Evolutionary conservation across 2,888 invertebrate species (phyloP), one percentile per base, ranked within the genome.

Genomic region (Clepsis dumicolana): DNA sequence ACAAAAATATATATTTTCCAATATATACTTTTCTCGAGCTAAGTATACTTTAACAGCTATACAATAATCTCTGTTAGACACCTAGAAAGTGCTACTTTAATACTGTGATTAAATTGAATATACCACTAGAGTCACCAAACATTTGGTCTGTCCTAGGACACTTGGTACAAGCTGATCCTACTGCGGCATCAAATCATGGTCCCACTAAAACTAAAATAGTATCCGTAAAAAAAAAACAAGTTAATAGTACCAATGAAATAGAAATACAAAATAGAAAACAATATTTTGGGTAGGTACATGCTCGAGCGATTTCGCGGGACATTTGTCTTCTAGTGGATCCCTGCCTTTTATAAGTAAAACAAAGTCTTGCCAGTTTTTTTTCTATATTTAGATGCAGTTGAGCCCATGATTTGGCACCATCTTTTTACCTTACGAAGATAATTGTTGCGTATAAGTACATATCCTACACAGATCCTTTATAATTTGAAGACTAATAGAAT

Each of bases 1-100:
- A 90, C 86, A 91, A 90, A 90, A 90, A 90, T 90, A 90, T 88
- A 90, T 80, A 80, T 76, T 79, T 65, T 72, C 69, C 60, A 72
- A 67, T 72, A 64, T 70, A 71, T 73, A 71, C 69, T 61, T 70
- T 72, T 73, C 70, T 72, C 56, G 64, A 68, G 74, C 75, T 77
- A 80, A 70, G 73, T 75, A 78, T 78, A 61, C 41, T 74, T 75
- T 73, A 84, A 85, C 84, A 85, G 80, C 82, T 86, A 80, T 80
- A 81, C 76, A 83, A 79, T 79, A 79, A 80, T 77, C 75, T 82
- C 76, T 76, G 76, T 82, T 79, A 81, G 81, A 85, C 83, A 84
- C 77, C 76, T 84, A 82, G 77, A 67, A 73, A 72, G 73, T 74
- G 70, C 75, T 77, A 75, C 72, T 74, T 70, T 74, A 75, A 75